Evolutionary conservation across 2,113 vertebrate species (phyloP), one percentile per base, ranked within the genome.

Genomic region (Turnix velox): DNA sequence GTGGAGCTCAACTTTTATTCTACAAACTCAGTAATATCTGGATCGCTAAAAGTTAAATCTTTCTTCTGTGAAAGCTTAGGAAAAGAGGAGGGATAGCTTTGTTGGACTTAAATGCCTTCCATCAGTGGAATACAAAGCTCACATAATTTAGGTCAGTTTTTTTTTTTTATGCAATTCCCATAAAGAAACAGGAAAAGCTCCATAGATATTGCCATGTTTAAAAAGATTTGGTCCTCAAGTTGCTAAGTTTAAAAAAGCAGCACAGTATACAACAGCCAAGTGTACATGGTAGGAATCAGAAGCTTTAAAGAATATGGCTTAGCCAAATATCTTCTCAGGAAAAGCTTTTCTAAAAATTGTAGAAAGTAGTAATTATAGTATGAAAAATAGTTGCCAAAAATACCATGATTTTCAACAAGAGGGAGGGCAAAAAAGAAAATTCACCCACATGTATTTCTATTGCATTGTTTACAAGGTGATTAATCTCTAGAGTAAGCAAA

Each of bases 241-340:
- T 62, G 25, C 17, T 51, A 5, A 30, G 10, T 28, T 80, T 4
- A 75, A 69, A 88, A 73, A 69, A n/a, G 4, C 7, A 30, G 5
- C 12, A 45, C 7, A 40, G 14, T 43, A 28, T 33, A 19, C 7
- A 72, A 31, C 0, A 35, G 18, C 23, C 19, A 1, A 52, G 10
- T 18, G 9, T 3, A 40, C 33, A 58, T 4, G 45, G 14, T 15
- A 31, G 27, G 19, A 77, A 49, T 74, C 19, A 40, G 17, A 45
- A 43, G 9, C 15, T 86, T 63, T 68, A 86, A 80, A 72, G 18
- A 51, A 42, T 33, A 39, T 10, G n/a, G 7, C 12, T 55, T 42
- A 6, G 22, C 35, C 46, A 86, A 80, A 81, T 52, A 9, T 8
- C 13, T 87, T 43, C 7, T 57, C 55, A 57, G 27, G 4, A 72